A percentile compares a stretch with the other conserved stretches of the same genome.
Conservation (phyloP, 2,797 vertebrate genomes). For the Clangula hyemalis region DNA sequence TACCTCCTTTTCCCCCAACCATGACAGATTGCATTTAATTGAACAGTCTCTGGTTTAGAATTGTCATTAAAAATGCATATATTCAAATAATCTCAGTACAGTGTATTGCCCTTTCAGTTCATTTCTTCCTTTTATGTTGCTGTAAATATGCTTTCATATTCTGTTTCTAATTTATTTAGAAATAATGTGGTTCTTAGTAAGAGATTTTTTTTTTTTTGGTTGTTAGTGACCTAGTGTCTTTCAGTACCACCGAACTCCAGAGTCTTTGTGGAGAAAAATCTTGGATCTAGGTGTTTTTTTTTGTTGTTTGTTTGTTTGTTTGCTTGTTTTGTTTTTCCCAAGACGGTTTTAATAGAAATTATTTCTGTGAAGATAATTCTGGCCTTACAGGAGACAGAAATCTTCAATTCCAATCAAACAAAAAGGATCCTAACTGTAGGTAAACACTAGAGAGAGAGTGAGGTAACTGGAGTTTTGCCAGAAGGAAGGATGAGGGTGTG, state of each 20-base stretch:
- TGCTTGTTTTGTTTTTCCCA: not conserved
- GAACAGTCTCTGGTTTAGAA: slow-evolving; percentile 74
- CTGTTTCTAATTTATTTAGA: slow-evolving; percentile 59
- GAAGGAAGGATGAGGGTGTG: not conserved
- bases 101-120: slow-evolving; percentile 41
- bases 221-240: not conserved
- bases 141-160: slow-evolving; percentile 58
- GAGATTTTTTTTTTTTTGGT: not conserved
- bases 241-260: not conserved
- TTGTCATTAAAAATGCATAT: slow-evolving; percentile 66
- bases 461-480: not conserved
- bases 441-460: not conserved
- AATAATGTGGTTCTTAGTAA: slow-evolving; percentile 43
- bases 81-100: slow-evolving; percentile 54
- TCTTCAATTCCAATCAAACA: not conserved
- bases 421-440: not conserved
- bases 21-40: slow-evolving; percentile 77
- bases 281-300: not conserved
- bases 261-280: not conserved
- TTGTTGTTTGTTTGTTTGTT: not conserved
- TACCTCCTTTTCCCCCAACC: slow-evolving; percentile 20
- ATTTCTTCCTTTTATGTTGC: slow-evolving; percentile 50
- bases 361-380: not conserved
- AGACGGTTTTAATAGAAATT: not conserved
- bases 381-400: not conserved